These are phyloP conservation scores for Pinctada fucata DNA, from an alignment of 2,888 invertebrate species.

Conservation along the genomic window DNA sequence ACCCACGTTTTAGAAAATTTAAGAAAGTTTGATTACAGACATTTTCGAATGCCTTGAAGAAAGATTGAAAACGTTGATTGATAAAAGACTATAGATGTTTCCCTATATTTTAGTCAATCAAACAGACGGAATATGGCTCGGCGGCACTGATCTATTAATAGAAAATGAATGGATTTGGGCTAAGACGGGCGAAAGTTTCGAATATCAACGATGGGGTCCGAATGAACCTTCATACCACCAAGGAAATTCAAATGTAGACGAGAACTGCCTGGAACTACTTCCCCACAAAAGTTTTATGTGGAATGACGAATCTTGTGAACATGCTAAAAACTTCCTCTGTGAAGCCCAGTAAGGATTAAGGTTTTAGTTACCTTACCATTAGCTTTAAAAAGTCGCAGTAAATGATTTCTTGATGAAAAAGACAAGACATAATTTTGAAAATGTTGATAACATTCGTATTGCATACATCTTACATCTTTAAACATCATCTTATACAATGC, in stretches of 20 bases:
- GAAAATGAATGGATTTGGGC: conserved; percentile 43
- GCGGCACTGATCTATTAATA: conserved; percentile 36
- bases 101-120: conserved; percentile 26
- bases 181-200: conserved; percentile 16
- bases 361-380: too few species aligned
- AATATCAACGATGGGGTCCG: conserved; percentile 32
- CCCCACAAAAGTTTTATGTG: conserved; percentile 25
- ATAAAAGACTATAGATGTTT: neutral
- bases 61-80: too few species aligned
- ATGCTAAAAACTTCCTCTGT: conserved; percentile 31
- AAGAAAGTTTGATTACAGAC: too few species aligned
- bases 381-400: too few species aligned
- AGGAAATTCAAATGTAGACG: conserved; percentile 11
- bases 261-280: conserved; percentile 29
- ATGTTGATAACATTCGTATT: too few species aligned
- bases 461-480: too few species aligned
- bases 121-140: conserved; percentile 36
- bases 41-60: too few species aligned
- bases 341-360: conserved; percentile 25
- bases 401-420: too few species aligned
- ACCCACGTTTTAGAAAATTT: too few species aligned
- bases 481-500: too few species aligned
- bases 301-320: conserved; percentile 31
- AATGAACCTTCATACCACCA: conserved; percentile 22
- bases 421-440: too few species aligned